A percentile compares a stretch with the other conserved stretches of the same genome.
Conservation (phyloP, 2,888 invertebrate species). For the Theodoxus fluviatilis region DNA sequence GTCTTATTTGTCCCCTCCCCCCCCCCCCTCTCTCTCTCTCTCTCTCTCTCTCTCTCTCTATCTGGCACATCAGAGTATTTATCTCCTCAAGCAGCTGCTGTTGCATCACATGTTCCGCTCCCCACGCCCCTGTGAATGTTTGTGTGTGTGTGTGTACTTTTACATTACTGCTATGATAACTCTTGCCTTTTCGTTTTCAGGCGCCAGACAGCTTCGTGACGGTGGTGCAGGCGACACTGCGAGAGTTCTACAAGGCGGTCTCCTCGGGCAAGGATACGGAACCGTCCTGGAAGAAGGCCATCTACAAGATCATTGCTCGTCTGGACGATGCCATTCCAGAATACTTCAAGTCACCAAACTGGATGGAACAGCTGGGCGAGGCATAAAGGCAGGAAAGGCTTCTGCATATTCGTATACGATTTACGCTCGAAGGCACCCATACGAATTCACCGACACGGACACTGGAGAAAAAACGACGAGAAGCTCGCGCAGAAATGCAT, state of each 20-base stretch:
- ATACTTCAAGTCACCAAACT: constrained; percentile 99
- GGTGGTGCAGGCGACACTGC: constrained; percentile 95
- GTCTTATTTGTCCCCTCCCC: background rate
- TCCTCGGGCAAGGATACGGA: constrained; percentile 93
- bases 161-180: background rate
- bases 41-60: background rate
- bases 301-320: constrained; percentile 99
- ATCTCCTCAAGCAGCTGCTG: background rate
- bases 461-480: too few species aligned
- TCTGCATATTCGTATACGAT: too few species aligned
- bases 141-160: background rate
- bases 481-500: too few species aligned
- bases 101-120: background rate
- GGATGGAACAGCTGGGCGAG: constrained; percentile 92
- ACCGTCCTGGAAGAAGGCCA: constrained; percentile 99
- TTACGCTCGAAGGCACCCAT: too few species aligned
- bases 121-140: background rate
- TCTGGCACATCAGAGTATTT: background rate
- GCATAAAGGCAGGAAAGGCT: too few species aligned
- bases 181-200: constrained; percentile 69
- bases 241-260: constrained; percentile 99
- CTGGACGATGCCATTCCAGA: constrained; percentile 99
- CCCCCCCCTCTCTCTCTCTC: constrained; percentile 1
- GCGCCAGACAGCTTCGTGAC: constrained; percentile 96
- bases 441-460: too few species aligned